These are phyloP conservation scores for Cephalopachus bancanus DNA, from an alignment of 2,797 vertebrate species.

Conservation along the genomic window DNA sequence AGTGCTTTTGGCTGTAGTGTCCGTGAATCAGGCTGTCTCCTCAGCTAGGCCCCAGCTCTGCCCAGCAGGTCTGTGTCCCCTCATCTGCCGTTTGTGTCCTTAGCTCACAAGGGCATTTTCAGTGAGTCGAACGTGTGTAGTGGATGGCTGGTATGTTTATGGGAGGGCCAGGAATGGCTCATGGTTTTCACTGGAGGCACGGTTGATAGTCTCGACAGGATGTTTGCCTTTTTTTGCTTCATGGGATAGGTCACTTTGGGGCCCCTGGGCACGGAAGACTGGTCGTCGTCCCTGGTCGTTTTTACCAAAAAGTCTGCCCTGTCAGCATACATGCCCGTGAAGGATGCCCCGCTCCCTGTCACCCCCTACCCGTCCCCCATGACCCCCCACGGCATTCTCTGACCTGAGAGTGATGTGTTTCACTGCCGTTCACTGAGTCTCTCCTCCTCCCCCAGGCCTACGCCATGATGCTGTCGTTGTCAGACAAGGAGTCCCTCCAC, in stretches of 20 bases:
- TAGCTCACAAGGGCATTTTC: neutral
- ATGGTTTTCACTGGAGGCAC: neutral
- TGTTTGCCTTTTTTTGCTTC: neutral
- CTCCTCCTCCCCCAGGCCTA: constrained; percentile 92
- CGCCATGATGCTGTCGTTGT: constrained; percentile 99
- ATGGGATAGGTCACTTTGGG: neutral
- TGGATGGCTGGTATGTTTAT: neutral
- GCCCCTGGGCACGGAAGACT: neutral
- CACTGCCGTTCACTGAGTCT: constrained; percentile 61
- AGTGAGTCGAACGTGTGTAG: neutral
- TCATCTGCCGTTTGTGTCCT: neutral
- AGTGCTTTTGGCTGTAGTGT: neutral
- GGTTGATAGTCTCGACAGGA: neutral
- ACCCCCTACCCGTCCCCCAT: neutral
- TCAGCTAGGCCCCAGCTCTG: neutral
- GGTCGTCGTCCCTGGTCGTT: neutral
- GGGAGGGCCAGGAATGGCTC: neutral
- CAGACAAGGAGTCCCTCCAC: constrained; percentile 97
- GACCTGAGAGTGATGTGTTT: neutral
- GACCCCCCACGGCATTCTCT: neutral
- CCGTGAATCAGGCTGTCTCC: neutral
- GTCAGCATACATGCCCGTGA: neutral
- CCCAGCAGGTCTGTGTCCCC: neutral
- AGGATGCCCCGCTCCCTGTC: neutral
- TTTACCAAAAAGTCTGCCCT: neutral